Evolutionary conservation across 2,888 invertebrate species (phyloP), one percentile per base, ranked within the genome.

Genomic region (Tethea ocularis): DNA sequence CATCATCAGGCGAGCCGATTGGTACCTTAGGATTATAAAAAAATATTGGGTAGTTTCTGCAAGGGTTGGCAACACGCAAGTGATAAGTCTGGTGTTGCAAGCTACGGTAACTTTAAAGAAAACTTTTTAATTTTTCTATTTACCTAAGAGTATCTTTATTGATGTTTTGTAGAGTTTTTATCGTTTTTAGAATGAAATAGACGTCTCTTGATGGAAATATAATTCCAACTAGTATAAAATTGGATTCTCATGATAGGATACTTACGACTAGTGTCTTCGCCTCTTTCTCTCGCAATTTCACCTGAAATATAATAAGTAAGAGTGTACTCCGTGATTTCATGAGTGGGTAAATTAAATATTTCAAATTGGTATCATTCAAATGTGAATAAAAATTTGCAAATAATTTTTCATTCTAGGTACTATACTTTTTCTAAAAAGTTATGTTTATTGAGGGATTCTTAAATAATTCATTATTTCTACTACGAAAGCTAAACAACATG

Each of bases 181-280:
- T 24, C 3, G 24, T 4, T 4, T 24, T 24, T 24, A 24, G 24
- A 24, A 24, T 24, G 5, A 24, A 24, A 33, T 3, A 33, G 3
- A 33, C 8, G 3, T 6, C 3, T 33, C 2, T 13, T 33, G 8
- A 33, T 17, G 24, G 24, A 51, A 51, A 51, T 17, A 17, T 51
- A 51, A 8, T 29, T 29, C 8, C 10, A 29, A 3, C 1, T 7
- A 6, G 6, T 8, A 13, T 33, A 13, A 2, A 6, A 13, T 13
- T 3, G 2, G 26, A 33, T 56, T 63, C 36, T 60, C 53, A 24
- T 46, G 8, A 22, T 52, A n/a, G 56, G 51, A 70, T 89, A 96
- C 96, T 96, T 93, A 96, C 96, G 93, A 90, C 95, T 96, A 75
- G 95, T 94, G 83, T 96, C 96, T 87, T 96, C 96, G 76, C 95